Conservation (phyloP, 2,888 invertebrate genomes). For the Scaeva pyrastri region DNA sequence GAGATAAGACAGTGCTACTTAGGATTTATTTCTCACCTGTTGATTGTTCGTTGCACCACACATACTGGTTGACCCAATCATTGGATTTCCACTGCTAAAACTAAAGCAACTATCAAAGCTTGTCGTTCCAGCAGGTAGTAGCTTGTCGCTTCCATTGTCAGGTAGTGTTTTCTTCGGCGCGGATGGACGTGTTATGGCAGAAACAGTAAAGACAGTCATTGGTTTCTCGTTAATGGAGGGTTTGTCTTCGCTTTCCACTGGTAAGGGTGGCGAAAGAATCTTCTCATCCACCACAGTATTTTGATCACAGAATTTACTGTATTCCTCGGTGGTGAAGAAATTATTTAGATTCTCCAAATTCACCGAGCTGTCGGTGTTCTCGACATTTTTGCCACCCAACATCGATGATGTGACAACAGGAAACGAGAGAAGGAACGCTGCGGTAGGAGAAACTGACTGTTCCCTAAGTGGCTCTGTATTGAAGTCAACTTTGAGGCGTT, state of each 20-base stretch:
- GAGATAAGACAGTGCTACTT: too few relatives aligned
- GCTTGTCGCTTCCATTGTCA: background rate
- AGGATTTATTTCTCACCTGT: constrained; percentile 29
- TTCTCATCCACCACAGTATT: constrained; percentile 48
- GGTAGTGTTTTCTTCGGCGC: constrained; percentile 45
- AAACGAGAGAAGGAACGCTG: constrained; percentile 87
- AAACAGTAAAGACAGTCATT: constrained; percentile 61
- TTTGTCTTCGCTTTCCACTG: constrained; percentile 14
- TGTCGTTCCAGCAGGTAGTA: background rate
- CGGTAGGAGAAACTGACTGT: constrained; percentile 87
- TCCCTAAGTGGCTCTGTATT: constrained; percentile 85
- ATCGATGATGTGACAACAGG: constrained; percentile 86
- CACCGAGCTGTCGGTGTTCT: constrained; percentile 79
- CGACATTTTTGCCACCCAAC: constrained; percentile 84
- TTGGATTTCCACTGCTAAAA: constrained; percentile 33
- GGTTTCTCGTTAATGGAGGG: constrained; percentile 36
- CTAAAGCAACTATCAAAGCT: constrained; percentile 31
- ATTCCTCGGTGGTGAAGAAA: constrained; percentile 77
- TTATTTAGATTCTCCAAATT: constrained; percentile 76
- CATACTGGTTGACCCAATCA: constrained; percentile 48
- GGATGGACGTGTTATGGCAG: constrained; percentile 57
- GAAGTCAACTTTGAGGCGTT: constrained; percentile 84
- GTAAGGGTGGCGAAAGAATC: constrained; percentile 23
- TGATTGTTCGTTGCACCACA: constrained; percentile 14
- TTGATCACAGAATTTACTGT: constrained; percentile 75